phyloP scores from a whole-genome alignment of 2,113 vertebrate genomes.

The Okapia johnstoni region DNA sequence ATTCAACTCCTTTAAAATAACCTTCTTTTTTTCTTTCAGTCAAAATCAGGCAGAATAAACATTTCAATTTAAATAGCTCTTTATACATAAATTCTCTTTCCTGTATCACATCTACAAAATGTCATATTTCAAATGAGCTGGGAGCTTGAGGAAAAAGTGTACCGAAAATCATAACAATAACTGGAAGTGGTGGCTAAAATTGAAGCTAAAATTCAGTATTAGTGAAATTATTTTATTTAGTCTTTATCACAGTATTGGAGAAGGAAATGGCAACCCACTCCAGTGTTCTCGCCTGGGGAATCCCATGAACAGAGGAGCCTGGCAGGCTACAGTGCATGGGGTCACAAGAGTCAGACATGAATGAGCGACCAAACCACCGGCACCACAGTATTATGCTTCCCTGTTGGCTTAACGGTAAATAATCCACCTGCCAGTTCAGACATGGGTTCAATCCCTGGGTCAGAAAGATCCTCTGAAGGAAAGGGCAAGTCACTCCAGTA shows the following conservation, averaged over 20 bases:
- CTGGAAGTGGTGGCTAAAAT: neutral
- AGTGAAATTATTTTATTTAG: neutral
- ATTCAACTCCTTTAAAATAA: neutral
- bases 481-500: neutral
- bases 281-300: neutral
- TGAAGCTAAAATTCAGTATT: neutral
- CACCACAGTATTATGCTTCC: neutral
- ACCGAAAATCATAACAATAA: neutral
- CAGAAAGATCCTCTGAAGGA: neutral
- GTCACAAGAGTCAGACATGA: fast-evolving
- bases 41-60: neutral
- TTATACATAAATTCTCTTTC: neutral
- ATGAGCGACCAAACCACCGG: neutral
- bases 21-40: neutral
- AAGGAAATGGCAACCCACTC: neutral
- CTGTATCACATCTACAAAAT: neutral
- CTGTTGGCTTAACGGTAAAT: neutral
- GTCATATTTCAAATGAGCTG: neutral
- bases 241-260: neutral
- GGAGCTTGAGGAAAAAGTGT: neutral
- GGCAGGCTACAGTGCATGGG: neutral
- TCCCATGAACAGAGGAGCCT: neutral
- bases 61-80: neutral
- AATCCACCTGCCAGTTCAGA: neutral
- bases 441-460: neutral